Percentiles rank a stretch among this genome's conserved stretches.
Conservation (phyloP, 37 sponge, comb jelly and placozoan genomes). For the Haliclona indistincta region DNA sequence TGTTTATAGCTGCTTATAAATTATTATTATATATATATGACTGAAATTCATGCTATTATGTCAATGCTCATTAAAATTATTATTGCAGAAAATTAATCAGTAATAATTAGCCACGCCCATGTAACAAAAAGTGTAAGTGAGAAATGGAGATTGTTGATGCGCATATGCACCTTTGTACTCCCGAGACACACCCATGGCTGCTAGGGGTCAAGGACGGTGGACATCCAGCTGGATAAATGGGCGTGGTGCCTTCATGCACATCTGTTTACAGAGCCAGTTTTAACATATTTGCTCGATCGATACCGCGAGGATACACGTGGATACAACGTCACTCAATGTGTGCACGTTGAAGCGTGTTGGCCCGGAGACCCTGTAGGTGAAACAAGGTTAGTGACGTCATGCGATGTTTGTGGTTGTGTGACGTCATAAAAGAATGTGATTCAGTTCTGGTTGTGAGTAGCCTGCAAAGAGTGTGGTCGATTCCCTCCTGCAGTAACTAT, state of each 20-base stretch:
- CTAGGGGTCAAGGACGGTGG: slow-evolving; percentile 59
- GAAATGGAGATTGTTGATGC: slow-evolving; percentile 79
- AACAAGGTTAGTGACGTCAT: no score
- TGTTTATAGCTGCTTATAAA: no score
- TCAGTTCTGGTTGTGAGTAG: neutral
- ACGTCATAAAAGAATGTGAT: no score
- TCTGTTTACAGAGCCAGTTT: slow-evolving; percentile 38
- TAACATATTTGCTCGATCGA: slow-evolving; percentile 53
- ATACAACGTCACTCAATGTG: slow-evolving; percentile 67
- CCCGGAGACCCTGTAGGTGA: slow-evolving; percentile 82
- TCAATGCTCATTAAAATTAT: no score
- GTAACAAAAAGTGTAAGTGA: no score
- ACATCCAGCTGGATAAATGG: slow-evolving; percentile 72
- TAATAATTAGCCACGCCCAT: no score
- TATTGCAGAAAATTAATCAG: no score
- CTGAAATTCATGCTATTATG: no score
- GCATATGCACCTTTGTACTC: slow-evolving; percentile 87
- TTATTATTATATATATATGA: no score
- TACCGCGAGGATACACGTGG: slow-evolving; percentile 49
- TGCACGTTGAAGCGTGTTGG: slow-evolving; percentile 75
- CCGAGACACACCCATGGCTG: slow-evolving; percentile 85
- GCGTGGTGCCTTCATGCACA: neutral
- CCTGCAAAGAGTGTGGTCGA: neutral
- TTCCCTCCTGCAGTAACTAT: no score
- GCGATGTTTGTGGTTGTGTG: no score